phyloP scores from a whole-genome alignment of 2,113 vertebrate genomes.

The Anhinga anhinga region DNA sequence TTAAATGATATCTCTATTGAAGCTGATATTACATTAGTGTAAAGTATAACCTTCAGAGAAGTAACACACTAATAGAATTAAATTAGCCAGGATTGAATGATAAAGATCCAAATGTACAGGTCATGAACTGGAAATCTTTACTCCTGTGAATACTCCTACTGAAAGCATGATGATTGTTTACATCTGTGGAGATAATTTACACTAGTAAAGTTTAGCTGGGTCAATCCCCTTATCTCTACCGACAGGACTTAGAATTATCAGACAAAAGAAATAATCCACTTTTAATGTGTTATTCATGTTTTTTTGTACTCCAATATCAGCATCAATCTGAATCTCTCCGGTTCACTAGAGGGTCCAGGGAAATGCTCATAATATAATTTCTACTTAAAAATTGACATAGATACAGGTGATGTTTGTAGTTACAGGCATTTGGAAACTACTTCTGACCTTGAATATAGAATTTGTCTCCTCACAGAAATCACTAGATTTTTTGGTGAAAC shows the following conservation, averaged over 20 bases:
- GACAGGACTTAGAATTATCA: neutral
- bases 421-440: neutral
- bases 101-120: neutral
- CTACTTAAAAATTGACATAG: neutral
- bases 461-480: neutral
- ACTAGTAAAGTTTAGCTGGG: neutral
- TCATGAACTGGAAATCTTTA: neutral
- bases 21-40: neutral
- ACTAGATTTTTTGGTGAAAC: neutral
- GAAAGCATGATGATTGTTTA: neutral
- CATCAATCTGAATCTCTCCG: neutral
- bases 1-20: neutral
- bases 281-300: neutral
- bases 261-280: neutral
- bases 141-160: neutral
- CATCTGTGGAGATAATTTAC: neutral
- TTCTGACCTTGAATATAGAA: neutral
- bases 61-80: neutral
- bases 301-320: neutral
- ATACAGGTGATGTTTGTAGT: neutral
- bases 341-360: neutral
- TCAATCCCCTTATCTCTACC: neutral
- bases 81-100: neutral
- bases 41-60: neutral
- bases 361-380: neutral